Evolutionary conservation across 1,140 invertebrate genomes (phyloP).

Genomic region (Nasonia giraulti): DNA sequence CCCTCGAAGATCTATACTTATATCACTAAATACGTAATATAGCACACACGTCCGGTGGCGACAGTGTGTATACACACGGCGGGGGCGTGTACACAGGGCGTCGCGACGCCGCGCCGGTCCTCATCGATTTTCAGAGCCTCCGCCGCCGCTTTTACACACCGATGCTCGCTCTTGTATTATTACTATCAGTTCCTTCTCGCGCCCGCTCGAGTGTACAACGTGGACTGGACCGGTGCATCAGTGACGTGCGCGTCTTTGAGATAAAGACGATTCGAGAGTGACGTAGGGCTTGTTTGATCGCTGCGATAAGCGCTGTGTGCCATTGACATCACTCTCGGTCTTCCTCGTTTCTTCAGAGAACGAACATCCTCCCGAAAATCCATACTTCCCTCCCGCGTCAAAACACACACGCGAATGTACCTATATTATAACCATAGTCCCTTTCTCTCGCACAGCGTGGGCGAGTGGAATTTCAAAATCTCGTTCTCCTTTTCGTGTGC

Average conservation of each 20-base stretch:
- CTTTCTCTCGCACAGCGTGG: background rate
- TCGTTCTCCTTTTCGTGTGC: background rate
- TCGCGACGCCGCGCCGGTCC: background rate
- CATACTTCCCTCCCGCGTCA: too few species aligned
- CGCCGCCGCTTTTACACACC: background rate
- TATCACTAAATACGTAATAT: background rate
- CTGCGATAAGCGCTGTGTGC: too few species aligned
- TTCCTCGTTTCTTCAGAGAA: too few species aligned
- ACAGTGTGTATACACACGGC: background rate
- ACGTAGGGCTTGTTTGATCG: too few species aligned
- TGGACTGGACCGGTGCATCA: background rate
- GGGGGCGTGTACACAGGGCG: background rate
- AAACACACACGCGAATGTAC: too few species aligned
- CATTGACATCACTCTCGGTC: too few species aligned
- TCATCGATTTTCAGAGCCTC: background rate
- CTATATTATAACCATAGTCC: too few species aligned
- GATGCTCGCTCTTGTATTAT: too few species aligned
- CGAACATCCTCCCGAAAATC: too few species aligned
- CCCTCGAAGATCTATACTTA: too few species aligned
- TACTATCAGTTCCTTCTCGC: background rate
- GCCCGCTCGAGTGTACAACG: background rate
- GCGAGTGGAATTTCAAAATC: background rate
- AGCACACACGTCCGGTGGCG: too few species aligned
- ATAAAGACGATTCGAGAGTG: background rate
- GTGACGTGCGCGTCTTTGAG: background rate